Conservation (phyloP, 2,888 invertebrate genomes). For the Drosophila robusta region DNA sequence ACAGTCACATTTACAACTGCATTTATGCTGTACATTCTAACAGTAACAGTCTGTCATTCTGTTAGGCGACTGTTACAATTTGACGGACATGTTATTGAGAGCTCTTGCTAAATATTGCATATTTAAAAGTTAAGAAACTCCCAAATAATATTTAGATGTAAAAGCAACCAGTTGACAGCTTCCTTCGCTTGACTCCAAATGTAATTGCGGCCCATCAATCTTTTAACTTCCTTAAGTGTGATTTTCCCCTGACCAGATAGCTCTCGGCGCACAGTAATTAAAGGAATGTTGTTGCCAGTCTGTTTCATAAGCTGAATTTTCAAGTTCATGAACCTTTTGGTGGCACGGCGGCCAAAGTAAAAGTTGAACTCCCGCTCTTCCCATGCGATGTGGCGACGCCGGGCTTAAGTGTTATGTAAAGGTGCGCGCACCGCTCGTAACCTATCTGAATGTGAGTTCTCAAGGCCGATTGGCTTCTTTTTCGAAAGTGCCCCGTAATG, state of each 20-base stretch:
- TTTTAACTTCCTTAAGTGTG: not conserved
- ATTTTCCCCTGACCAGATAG: not conserved
- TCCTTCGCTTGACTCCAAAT: not conserved
- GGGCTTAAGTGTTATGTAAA: conserved; percentile 64
- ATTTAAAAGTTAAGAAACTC: too few relatives aligned
- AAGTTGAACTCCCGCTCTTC: conserved; percentile 60
- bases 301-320: conserved; percentile 13
- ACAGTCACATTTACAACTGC: too few relatives aligned
- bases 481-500: conserved; percentile 61
- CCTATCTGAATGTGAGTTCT: conserved; percentile 42
- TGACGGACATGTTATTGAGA: not conserved
- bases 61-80: not conserved
- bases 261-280: not conserved
- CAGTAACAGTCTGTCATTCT: not conserved
- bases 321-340: conserved; percentile 67
- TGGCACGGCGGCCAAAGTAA: conserved; percentile 48
- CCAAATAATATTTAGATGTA: too few relatives aligned
- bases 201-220: not conserved
- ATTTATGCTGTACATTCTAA: not conserved
- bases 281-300: conserved; percentile 4
- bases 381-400: not conserved
- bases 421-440: conserved; percentile 44
- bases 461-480: conserved; percentile 64
- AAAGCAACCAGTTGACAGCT: too few relatives aligned
- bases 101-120: not conserved